phyloP scores from a whole-genome alignment of 2,797 vertebrate species.

The Margarornis squamiger region DNA sequence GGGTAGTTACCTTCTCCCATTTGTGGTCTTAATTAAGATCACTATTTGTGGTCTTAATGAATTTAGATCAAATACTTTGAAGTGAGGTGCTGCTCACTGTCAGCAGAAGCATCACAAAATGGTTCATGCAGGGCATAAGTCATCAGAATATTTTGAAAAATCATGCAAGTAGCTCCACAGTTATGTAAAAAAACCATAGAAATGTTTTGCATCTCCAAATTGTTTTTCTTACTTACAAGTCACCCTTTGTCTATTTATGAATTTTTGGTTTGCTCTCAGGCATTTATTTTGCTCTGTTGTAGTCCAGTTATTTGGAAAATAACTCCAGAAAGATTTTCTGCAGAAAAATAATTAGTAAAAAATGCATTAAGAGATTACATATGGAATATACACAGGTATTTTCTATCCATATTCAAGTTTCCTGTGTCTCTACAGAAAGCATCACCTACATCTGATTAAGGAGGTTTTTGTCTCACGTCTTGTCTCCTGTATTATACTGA shows the following conservation, averaged over 20 bases:
- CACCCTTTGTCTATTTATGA: neutral
- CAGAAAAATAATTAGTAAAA: neutral
- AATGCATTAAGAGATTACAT: neutral
- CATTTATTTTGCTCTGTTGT: neutral
- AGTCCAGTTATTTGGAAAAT: neutral
- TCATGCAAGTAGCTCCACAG: neutral
- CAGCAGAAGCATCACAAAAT: neutral
- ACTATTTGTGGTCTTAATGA: neutral
- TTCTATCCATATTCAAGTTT: neutral
- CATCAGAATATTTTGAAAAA: neutral
- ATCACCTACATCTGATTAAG: neutral
- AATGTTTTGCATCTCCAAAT: neutral
- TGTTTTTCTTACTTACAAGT: neutral
- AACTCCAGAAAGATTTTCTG: neutral
- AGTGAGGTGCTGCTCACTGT: neutral
- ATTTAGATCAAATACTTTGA: neutral
- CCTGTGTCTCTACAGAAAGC: neutral
- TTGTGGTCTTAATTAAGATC: neutral
- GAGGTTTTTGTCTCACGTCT: neutral
- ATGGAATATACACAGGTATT: neutral
- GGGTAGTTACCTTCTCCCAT: neutral
- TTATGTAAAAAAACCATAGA: rapidly evolving
- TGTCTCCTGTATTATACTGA: neutral
- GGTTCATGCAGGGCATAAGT: neutral
- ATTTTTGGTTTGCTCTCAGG: neutral